Conservation (phyloP, 2,888 invertebrate species). For the Euspilapteryx auroguttella region DNA sequence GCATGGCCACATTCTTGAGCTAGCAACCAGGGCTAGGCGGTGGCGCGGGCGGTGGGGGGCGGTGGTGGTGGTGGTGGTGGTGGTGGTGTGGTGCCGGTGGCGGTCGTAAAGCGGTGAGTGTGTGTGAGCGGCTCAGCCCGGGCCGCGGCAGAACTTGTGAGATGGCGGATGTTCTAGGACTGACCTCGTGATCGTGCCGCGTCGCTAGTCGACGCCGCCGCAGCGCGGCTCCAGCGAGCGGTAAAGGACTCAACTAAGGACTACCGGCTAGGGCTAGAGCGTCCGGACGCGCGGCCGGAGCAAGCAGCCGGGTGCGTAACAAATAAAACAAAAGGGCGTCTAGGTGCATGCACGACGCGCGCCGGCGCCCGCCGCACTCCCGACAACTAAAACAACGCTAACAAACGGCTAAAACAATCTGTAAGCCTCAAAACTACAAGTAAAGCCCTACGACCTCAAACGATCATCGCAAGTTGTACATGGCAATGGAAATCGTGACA, state of each 20-base stretch:
- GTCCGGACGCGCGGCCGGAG: slow-evolving; percentile 15
- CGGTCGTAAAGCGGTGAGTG: slow-evolving; percentile 9
- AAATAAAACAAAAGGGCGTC: slow-evolving; percentile 57
- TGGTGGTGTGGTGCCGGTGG: background rate
- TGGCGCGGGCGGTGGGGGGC: slow-evolving; percentile 8
- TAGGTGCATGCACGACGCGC: slow-evolving; percentile 58
- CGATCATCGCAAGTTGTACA: slow-evolving; percentile 45
- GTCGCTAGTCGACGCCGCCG: slow-evolving; percentile 18
- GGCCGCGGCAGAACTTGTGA: slow-evolving; percentile 59
- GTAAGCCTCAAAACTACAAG: slow-evolving; percentile 63
- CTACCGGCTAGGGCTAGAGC: too few relatives aligned
- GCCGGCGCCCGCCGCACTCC: slow-evolving; percentile 56
- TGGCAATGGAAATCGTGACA: slow-evolving; percentile 36
- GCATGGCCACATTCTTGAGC: too few relatives aligned
- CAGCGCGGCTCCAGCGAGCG: slow-evolving; percentile 35
- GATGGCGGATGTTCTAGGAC: slow-evolving; percentile 59
- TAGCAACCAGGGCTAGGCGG: background rate
- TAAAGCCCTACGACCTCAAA: slow-evolving; percentile 61
- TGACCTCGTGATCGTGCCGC: slow-evolving; percentile 34
- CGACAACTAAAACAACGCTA: slow-evolving; percentile 58
- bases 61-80: slow-evolving; percentile 8
- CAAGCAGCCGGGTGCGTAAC: slow-evolving; percentile 58
- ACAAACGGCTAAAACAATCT: slow-evolving; percentile 61
- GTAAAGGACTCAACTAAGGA: slow-evolving; percentile 29
- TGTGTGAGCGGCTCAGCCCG: slow-evolving; percentile 14